phyloP scores from a whole-genome alignment of 2,113 vertebrate genomes.

The Cephalopholis sonnerati region DNA sequence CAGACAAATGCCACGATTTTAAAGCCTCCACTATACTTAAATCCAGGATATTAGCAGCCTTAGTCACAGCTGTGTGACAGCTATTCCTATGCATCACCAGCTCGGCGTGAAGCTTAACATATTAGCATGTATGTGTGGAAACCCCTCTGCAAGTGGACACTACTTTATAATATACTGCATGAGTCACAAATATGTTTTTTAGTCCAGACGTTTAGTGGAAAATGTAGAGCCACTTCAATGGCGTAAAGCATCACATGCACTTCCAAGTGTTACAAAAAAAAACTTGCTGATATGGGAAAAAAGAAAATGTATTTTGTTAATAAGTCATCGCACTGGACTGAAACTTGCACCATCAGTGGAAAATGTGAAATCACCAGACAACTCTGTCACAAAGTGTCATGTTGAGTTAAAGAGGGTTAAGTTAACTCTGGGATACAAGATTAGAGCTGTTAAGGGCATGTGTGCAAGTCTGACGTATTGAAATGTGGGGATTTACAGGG shows the following conservation, averaged over 20 bases:
- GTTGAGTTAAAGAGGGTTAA: constrained; percentile 8
- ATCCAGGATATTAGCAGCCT: constrained; percentile 46
- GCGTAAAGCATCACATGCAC: constrained; percentile 42
- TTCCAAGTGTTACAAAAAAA: constrained; percentile 40
- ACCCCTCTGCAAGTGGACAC: neutral
- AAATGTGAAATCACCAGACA: constrained; percentile 32
- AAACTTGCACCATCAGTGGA: constrained; percentile 66
- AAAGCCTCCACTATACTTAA: constrained; percentile 22
- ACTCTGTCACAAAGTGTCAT: constrained; percentile 1
- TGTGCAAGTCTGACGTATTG: neutral
- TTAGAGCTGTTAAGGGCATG: neutral
- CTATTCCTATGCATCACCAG: neutral
- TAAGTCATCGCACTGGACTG: constrained; percentile 59
- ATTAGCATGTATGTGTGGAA: constrained; percentile 13
- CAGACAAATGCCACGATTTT: constrained; percentile 40
- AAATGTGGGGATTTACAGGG: neutral
- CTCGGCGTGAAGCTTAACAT: constrained; percentile 4
- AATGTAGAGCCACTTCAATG: neutral
- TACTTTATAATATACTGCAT: neutral
- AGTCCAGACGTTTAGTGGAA: neutral
- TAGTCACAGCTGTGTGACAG: constrained; percentile 7
- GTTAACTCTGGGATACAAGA: neutral
- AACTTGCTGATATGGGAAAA: constrained; percentile 66
- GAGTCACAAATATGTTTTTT: constrained; percentile 13
- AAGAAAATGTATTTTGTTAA: constrained; percentile 42